Evolutionary conservation across 2,888 invertebrate genomes (phyloP), one percentile per base, ranked within the genome.

Genomic region (Sphaerolaimus hirsutus): DNA sequence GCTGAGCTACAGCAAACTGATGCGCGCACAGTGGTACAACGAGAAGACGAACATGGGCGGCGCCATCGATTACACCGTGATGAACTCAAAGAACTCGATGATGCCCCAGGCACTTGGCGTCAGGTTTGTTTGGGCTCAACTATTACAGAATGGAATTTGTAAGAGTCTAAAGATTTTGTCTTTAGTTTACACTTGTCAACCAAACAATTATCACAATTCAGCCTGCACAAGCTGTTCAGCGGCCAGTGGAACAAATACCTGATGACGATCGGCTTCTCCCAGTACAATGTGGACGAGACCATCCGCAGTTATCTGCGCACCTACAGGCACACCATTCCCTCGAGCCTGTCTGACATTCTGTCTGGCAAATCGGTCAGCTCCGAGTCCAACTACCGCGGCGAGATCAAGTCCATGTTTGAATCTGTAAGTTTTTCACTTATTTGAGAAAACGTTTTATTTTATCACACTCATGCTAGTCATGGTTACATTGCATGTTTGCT

Each of bases 211-310:
- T n/a, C n/a, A n/a, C n/a, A 21, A 5, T 43, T 10, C 47, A 50
- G 53, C 41, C 44, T 60, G 36, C 51, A 58, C 46, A 42, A 54
- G 26, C 48, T 54, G 42, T 48, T 55, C 52, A 53, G 50, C 48
- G 57, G 58, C 46, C 49, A 53, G 48, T 55, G 53, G 54, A 50
- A 50, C 47, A 54, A 54, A 45, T 47, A 55, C 49, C 44, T 54
- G 44, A 48, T 49, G 44, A 43, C n/a, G n/a, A 10, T 47, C 12
- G 46, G 48, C 12, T 12, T 51, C 26, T 14, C 24, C 27, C 32
- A 41, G 26, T 40, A 49, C 23, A 48, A 47, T n/a, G 7, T 49
- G 22, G 51, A 49, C 32, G 25, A 44, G 21, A 10, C 47, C 1
- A 3, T 47, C 27, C 17, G 45, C 7, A 4, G 21, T 21, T 10